A percentile compares a stretch with the other conserved stretches of the same genome.
phyloP scores from a whole-genome alignment of 2,888 invertebrate species.

The Thera britannica region DNA sequence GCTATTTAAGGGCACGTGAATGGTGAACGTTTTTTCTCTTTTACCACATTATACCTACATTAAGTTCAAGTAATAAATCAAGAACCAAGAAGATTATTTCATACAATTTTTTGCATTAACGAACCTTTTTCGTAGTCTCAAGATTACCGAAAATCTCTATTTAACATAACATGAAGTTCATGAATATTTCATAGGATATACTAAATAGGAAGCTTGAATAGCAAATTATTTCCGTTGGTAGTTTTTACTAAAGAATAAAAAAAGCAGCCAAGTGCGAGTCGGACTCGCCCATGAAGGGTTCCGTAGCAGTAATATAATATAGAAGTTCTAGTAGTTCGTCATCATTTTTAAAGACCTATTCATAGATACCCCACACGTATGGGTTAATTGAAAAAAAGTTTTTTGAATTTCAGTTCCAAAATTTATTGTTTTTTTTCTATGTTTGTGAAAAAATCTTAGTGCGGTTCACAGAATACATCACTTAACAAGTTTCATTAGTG shows the following conservation, averaged over 20 bases:
- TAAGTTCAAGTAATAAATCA: constrained; percentile 41
- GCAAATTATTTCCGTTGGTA: constrained; percentile 23
- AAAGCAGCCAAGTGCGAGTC: too few species aligned
- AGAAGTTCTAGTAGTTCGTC: too few species aligned
- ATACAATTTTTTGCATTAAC: constrained; percentile 50
- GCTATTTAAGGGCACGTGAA: constrained; percentile 17
- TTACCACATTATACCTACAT: constrained; percentile 30
- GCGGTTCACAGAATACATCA: too few species aligned
- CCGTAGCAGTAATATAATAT: too few species aligned
- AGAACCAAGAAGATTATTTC: constrained; percentile 41
- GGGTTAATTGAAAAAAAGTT: too few species aligned
- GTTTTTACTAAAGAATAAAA: constrained; percentile 11
- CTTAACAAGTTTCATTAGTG: too few species aligned
- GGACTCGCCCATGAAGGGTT: too few species aligned
- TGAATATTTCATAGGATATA: constrained; percentile 65
- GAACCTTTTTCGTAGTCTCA: constrained; percentile 52
- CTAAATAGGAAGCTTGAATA: constrained; percentile 42
- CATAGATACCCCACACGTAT: too few species aligned
- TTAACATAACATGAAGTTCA: constrained; percentile 68
- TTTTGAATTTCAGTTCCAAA: too few species aligned
- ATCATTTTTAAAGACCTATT: too few species aligned
- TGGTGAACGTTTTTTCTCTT: constrained; percentile 35
- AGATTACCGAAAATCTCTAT: constrained; percentile 55
- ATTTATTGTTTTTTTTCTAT: too few species aligned
- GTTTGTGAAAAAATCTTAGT: too few species aligned